Evolutionary conservation across 2,113 vertebrate genomes (phyloP).

Genomic region (Crotalus helleri): DNA sequence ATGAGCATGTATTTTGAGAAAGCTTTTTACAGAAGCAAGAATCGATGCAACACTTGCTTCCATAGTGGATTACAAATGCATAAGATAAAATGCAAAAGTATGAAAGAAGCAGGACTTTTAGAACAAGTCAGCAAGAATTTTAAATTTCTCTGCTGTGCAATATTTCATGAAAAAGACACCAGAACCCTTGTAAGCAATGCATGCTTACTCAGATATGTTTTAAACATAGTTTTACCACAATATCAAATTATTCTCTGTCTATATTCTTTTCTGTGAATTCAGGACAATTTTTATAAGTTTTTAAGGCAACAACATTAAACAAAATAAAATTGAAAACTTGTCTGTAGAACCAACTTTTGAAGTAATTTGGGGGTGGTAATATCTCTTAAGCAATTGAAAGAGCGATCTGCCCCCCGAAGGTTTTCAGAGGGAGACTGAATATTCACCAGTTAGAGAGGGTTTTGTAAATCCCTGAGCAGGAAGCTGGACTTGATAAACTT

Average conservation of each 20-base stretch:
- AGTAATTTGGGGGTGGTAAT: neutral
- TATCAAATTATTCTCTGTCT: neutral
- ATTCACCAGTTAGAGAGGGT: neutral
- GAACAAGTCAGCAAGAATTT: neutral
- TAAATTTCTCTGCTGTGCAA: neutral
- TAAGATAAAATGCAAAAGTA: neutral
- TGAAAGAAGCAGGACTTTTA: neutral
- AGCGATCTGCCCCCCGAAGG: neutral
- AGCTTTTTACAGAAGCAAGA: neutral
- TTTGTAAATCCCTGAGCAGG: neutral
- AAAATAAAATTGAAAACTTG: neutral
- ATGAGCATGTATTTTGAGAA: neutral
- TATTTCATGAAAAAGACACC: neutral
- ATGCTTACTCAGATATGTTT: neutral
- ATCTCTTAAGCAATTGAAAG: neutral
- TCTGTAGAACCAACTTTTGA: neutral
- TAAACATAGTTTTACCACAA: neutral
- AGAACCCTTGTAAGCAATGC: neutral
- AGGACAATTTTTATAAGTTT: neutral
- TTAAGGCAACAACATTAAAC: constrained; percentile 16
- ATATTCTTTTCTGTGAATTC: neutral
- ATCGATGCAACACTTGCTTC: neutral
- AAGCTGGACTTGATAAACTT: neutral
- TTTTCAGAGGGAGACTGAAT: neutral
- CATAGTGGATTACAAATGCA: neutral